Percentiles rank a stretch among this genome's conserved stretches.
These are phyloP conservation scores for Ferrisia virgata DNA, from an alignment of 2,888 invertebrate species.

Conservation along the genomic window DNA sequence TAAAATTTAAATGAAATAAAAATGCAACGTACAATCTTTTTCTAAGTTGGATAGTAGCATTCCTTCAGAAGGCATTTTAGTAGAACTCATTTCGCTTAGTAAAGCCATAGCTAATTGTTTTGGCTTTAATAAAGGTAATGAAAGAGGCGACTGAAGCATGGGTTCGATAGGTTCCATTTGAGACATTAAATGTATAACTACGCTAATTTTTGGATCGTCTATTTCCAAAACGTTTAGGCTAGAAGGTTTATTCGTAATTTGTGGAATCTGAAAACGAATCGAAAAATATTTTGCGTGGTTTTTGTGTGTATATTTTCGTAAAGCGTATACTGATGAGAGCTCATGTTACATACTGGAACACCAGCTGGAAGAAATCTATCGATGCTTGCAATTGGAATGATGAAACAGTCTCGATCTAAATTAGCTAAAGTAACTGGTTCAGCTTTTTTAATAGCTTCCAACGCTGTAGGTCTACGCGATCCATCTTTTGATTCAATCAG, in stretches of 20 bases:
- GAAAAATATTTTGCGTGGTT: background rate
- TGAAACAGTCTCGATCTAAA: constrained; percentile 85
- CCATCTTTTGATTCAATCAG: background rate
- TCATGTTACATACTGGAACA: constrained; percentile 70
- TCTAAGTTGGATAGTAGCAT: constrained; percentile 90
- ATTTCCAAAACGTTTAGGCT: constrained; percentile 75
- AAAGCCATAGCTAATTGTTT: constrained; percentile 74
- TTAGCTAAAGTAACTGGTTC: constrained; percentile 77
- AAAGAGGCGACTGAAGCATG: constrained; percentile 76
- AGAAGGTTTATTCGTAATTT: constrained; percentile 59
- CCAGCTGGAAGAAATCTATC: constrained; percentile 86
- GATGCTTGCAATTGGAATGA: constrained; percentile 84
- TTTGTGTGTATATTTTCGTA: constrained; percentile 46
- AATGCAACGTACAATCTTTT: constrained; percentile 62
- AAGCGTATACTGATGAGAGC: too few species aligned
- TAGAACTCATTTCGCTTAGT: constrained; percentile 69
- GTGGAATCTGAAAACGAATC: constrained; percentile 58
- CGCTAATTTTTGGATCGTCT: constrained; percentile 84
- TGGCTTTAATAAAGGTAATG: constrained; percentile 75
- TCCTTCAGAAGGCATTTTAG: constrained; percentile 72
- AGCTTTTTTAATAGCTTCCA: constrained; percentile 52
- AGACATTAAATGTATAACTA: constrained; percentile 85
- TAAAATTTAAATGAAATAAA: background rate
- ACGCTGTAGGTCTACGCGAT: background rate
- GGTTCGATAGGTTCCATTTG: constrained; percentile 83